Base-by-base conservation (phyloP, 2,888 invertebrate species). In the Caenorhabditis macrosperma region DNA sequence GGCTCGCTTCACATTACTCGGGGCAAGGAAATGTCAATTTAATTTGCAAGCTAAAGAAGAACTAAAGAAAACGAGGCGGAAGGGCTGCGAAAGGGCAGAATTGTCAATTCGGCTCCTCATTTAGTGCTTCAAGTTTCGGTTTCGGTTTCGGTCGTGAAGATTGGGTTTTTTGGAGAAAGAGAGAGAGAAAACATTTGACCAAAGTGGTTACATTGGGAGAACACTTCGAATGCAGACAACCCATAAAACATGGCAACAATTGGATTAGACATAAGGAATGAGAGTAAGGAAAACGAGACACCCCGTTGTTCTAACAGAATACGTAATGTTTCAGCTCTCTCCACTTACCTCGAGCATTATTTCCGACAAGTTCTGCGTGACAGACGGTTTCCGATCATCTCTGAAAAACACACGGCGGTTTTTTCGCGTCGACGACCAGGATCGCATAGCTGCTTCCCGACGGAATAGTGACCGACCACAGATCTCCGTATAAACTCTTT, bases 381-480 rank as follows among this genome's bases (percentile, higher is more conserved):
- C 88, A 17, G 88, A 89, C 26, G 89, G 88, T 78, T 89, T 89
- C n/a, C 89, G 80, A 66, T 89, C 89, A 69, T 89, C 89, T 33
- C 79, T 83, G 78, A 74, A 81, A 79, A 55, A 74, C 26, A 50
- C 22, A 61, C 60, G 44, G 7, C 60, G 61, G 9, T 46, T 15
- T 52, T 54, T 60, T 20, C 59, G 74, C n/a, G 72, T 63, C 22
- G 72, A n/a, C n/a, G n/a, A 72, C 46, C 72, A 44, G 35, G 72
- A 57, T 61, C 63, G 52, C 61, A 64, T 57, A 41, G 35, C n/a
- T 12, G 28, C 48, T 66, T 12, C 24, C 15, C 46, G 60, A 20
- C 7, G 4, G 12, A 24, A 2, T 7, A 38, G 9, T 57, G 55
- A 55, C 38, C 35, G 64, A 72, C 57, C 74, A 74, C 24, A 64